These are phyloP conservation scores for Asobara japonica DNA, from an alignment of 1,140 invertebrate genomes.

Conservation along the genomic window DNA sequence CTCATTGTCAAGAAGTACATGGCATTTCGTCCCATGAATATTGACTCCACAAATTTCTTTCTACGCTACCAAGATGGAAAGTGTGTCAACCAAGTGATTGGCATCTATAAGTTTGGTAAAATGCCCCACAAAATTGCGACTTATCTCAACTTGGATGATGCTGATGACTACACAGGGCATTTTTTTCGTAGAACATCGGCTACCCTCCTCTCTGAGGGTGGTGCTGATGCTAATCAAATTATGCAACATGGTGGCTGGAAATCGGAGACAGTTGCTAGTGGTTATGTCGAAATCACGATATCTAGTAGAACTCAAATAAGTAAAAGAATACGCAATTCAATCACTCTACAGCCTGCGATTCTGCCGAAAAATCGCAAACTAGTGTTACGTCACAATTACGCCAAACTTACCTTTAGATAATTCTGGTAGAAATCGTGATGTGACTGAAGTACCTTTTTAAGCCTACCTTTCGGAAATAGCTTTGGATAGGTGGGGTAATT, in stretches of 20 bases:
- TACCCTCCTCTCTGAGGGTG: conserved; percentile 35
- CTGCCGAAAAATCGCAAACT: neutral
- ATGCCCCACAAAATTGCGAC: conserved; percentile 36
- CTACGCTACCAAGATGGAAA: conserved; percentile 25
- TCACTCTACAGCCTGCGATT: neutral
- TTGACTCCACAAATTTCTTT: conserved; percentile 27
- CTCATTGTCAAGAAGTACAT: conserved; percentile 35
- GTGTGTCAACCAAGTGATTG: conserved; percentile 32
- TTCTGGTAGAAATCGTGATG: too few relatives aligned
- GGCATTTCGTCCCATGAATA: conserved; percentile 30
- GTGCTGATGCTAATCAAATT: conserved; percentile 38
- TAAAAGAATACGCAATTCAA: neutral
- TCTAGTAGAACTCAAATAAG: conserved; percentile 16
- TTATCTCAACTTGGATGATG: conserved; percentile 30
- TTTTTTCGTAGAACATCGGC: conserved; percentile 33
- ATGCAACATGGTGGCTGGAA: conserved; percentile 42
- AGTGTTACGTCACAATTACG: neutral
- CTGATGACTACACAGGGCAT: neutral
- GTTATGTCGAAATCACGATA: conserved; percentile 17
- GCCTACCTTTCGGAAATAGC: too few relatives aligned
- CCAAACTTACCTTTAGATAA: neutral
- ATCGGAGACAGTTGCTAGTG: conserved; percentile 7
- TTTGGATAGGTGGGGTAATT: too few relatives aligned
- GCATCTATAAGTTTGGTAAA: conserved; percentile 33
- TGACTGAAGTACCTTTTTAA: too few relatives aligned